A percentile compares a stretch with the other conserved stretches of the same genome.
These are phyloP conservation scores for Thera britannica DNA, from an alignment of 2,888 invertebrate species.

Conservation along the genomic window DNA sequence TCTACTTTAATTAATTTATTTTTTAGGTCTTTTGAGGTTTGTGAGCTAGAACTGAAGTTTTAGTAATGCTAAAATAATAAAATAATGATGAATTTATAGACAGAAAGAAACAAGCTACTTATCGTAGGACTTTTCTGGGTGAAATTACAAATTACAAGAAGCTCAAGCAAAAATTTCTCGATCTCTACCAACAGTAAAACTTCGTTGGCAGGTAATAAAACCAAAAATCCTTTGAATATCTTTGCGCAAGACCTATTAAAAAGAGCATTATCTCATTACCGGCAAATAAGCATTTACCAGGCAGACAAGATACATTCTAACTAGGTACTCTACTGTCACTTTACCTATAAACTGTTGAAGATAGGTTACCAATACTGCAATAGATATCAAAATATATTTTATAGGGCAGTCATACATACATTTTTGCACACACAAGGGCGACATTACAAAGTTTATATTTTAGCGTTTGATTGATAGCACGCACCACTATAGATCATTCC, in stretches of 20 bases:
- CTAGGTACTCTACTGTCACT: constrained; percentile 2
- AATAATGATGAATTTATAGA: no score
- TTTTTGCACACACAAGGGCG: background rate
- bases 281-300: background rate
- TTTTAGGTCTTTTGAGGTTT: no score
- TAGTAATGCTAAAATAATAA: no score
- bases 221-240: background rate
- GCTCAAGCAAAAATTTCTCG: no score
- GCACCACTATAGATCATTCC: background rate
- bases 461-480: background rate
- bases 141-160: no score
- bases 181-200: no score
- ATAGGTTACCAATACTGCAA: constrained; percentile 5
- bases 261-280: background rate
- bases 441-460: background rate
- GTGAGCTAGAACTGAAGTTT: no score
- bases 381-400: background rate
- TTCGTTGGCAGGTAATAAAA: no score
- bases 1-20: no score
- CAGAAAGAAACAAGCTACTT: no score
- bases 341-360: background rate
- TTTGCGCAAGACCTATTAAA: constrained; percentile 2
- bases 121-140: no score
- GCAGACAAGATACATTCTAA: background rate
- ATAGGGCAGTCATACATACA: background rate